Base-by-base conservation (phyloP, 1,140 invertebrate genomes). In the Magallana gigas region DNA sequence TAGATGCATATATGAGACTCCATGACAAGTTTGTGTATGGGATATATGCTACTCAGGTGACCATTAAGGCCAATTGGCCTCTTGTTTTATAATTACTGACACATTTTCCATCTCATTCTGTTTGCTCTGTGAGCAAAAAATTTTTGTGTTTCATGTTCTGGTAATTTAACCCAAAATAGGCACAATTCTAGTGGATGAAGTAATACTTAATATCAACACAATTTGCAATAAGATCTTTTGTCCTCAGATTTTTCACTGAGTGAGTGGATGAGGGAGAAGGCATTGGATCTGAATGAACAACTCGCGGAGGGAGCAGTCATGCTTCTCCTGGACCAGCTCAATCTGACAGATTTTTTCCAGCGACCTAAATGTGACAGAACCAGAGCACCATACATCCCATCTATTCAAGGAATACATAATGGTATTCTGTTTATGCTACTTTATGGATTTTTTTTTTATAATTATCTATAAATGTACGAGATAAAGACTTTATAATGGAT, bases 181-280 rank as follows among this genome's bases (percentile, higher is more conserved):
- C 18, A 80, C 8, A 23, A 6, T 36, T 56, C 76, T 14, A 8
- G 6, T 29, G 9, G 8, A 80, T 80, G 36, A 48, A 48, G 2
- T 48, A 48, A 48, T 5, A 48, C 36, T 48, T 4, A 2, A 48
- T 48, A 48, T 48, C 36, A n/a, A 64, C 60, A n/a, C 18, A 14
- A 64, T 7, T 16, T 16, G 60, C 18, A n/a, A 16, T 8, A 64
- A 14, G 16, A n/a, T 64, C 18, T n/a, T 18, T 8, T 57, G 4
- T 84, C 5, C 87, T 62, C 71, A 89, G 88, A 89, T 36, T 76
- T 89, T 82, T 89, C 88, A 7, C 58, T 89, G 5, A 76, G 85
- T 23, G 48, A 87, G 6, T 81, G 85, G 64, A 58, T 83, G 7
- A 57, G 58, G 29, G 85, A 89, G 23, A 57, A 83, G 23, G 48